phyloP scores from a whole-genome alignment of 1,140 invertebrate species.

The Metaphire vulgaris region DNA sequence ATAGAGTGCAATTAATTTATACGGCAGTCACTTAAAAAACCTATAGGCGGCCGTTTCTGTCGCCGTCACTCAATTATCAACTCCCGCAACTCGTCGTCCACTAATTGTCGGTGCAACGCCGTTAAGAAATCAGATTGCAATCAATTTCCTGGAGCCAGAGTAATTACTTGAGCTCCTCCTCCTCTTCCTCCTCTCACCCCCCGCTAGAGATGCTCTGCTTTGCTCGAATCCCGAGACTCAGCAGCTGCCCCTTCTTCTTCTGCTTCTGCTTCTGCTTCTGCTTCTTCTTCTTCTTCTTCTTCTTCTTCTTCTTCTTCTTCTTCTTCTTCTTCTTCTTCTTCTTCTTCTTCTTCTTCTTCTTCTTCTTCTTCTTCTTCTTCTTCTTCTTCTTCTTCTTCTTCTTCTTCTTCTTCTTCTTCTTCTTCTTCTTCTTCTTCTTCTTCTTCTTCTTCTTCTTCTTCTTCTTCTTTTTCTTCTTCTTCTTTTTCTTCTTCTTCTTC shows the following conservation, averaged over 20 bases:
- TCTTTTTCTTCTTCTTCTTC: background rate
- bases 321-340: conserved; percentile 3
- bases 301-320: conserved; percentile 1
- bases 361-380: conserved; percentile 2
- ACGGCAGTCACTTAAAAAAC: too few relatives aligned
- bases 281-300: conserved; percentile 1
- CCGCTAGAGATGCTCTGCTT: background rate
- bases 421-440: background rate
- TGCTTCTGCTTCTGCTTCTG: background rate
- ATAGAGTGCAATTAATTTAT: too few relatives aligned
- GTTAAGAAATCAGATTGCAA: background rate
- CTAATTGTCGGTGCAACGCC: background rate
- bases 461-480: background rate
- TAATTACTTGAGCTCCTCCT: too few relatives aligned
- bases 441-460: background rate
- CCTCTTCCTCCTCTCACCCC: too few relatives aligned
- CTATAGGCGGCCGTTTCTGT: too few relatives aligned
- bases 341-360: conserved; percentile 2
- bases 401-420: background rate
- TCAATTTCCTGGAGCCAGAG: background rate
- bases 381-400: conserved; percentile 1
- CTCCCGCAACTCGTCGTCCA: too few relatives aligned
- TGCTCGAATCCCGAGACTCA: background rate
- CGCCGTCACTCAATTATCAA: too few relatives aligned
- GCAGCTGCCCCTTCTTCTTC: background rate